These are phyloP conservation scores for Varecia variegata DNA, from an alignment of 2,797 vertebrate species.

Conservation along the genomic window DNA sequence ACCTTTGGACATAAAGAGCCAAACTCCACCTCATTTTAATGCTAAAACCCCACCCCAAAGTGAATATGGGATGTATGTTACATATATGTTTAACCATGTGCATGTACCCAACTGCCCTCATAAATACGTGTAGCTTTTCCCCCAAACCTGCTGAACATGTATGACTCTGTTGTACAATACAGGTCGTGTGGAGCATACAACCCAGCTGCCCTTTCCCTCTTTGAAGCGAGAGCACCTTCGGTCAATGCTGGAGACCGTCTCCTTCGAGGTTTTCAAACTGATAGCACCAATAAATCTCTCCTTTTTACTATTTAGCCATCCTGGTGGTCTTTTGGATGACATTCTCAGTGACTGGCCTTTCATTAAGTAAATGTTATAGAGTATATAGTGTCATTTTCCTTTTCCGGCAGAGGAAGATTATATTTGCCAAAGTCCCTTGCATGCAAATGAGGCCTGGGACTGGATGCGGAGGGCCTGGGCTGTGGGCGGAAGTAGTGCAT, in stretches of 20 bases:
- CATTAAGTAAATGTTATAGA: neutral
- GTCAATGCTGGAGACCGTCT: neutral
- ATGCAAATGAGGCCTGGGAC: neutral
- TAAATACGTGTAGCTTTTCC: neutral
- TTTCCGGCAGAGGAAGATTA: neutral
- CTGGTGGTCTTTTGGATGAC: neutral
- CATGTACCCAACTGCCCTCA: neutral
- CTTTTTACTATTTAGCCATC: neutral
- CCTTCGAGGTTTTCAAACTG: neutral
- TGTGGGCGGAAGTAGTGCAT: neutral
- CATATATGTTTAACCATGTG: neutral
- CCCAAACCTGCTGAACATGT: neutral
- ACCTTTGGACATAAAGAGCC: neutral
- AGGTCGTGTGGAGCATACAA: neutral
- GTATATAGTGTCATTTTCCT: neutral
- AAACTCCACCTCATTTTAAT: neutral
- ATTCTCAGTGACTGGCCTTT: neutral
- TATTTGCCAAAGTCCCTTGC: neutral
- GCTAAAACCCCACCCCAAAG: neutral
- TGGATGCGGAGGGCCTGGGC: neutral
- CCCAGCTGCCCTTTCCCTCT: neutral
- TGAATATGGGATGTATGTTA: neutral
- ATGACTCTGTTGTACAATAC: neutral
- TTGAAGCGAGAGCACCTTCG: neutral
- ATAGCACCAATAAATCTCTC: neutral